phyloP scores from a whole-genome alignment of 2,888 invertebrate species.

The Apamea epomidion region DNA sequence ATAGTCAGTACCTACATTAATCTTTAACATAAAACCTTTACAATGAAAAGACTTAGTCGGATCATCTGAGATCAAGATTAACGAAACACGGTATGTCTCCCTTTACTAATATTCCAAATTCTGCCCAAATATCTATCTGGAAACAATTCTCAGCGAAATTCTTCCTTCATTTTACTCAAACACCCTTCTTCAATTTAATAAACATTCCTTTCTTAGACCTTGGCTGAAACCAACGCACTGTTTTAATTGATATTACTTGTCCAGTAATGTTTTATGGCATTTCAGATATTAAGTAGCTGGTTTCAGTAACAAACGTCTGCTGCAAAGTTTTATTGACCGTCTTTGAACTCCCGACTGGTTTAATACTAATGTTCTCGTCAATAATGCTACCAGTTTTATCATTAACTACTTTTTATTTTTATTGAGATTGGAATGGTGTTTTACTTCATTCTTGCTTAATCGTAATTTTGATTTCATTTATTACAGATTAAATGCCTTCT shows the following conservation, averaged over 20 bases:
- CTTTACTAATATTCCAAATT: constrained; percentile 43
- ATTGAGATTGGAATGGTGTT: constrained; percentile 19
- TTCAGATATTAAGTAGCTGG: constrained; percentile 63
- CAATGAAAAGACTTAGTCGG: background rate
- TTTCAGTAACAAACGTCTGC: constrained; percentile 64
- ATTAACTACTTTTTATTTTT: constrained; percentile 23
- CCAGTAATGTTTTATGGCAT: constrained; percentile 60
- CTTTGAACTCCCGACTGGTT: constrained; percentile 49
- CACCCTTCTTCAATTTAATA: constrained; percentile 50
- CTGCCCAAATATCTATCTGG: constrained; percentile 24
- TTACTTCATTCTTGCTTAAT: constrained; percentile 19
- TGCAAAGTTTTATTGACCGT: constrained; percentile 65
- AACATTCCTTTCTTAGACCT: constrained; percentile 54
- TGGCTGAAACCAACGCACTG: constrained; percentile 48
- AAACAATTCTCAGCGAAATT: constrained; percentile 30
- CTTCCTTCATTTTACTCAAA: constrained; percentile 33
- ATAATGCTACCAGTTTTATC: constrained; percentile 54
- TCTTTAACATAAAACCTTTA: background rate
- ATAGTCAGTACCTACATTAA: background rate
- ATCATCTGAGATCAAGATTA: constrained; percentile 4
- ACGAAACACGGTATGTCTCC: background rate
- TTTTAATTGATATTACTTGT: constrained; percentile 65
- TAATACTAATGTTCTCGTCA: constrained; percentile 45
- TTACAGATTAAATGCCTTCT: background rate
- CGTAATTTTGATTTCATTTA: constrained; percentile 11